A percentile compares a stretch with the other conserved stretches of the same genome.
Evolutionary conservation across 2,797 vertebrate species (phyloP).

Genomic region (Cynopterus sphinx): DNA sequence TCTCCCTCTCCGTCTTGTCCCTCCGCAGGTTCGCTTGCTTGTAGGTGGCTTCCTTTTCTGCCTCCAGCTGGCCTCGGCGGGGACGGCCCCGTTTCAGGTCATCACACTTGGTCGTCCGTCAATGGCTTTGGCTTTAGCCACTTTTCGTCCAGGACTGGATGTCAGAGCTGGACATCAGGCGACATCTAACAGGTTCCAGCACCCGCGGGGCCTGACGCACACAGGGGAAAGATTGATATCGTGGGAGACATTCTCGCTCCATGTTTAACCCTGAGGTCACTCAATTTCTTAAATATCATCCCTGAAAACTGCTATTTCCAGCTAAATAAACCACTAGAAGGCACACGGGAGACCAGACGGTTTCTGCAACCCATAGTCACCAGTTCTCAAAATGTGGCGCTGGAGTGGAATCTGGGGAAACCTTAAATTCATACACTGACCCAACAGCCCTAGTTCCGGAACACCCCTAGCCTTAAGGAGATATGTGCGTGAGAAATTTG

Average conservation of each 20-base stretch:
- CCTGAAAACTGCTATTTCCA: neutral
- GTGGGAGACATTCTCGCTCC: neutral
- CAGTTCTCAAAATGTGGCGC: neutral
- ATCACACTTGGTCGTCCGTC: neutral
- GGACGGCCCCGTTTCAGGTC: neutral
- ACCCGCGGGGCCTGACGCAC: neutral
- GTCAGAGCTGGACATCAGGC: neutral
- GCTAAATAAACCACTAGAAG: neutral
- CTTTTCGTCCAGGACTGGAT: neutral
- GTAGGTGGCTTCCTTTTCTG: neutral
- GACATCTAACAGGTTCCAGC: neutral
- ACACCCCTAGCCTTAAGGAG: neutral
- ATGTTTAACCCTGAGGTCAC: neutral
- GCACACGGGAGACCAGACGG: neutral
- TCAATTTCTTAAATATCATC: neutral
- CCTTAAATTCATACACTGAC: neutral
- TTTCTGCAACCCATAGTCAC: neutral
- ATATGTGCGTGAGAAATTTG: accelerated
- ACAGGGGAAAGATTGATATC: neutral
- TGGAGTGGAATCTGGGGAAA: neutral
- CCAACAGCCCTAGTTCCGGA: neutral
- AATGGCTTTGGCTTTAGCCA: neutral
- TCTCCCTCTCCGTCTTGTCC: neutral
- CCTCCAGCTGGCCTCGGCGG: neutral
- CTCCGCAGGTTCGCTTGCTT: neutral